phyloP scores from a whole-genome alignment of 2,888 invertebrate species.

The Caenorhabditis imperialis region DNA sequence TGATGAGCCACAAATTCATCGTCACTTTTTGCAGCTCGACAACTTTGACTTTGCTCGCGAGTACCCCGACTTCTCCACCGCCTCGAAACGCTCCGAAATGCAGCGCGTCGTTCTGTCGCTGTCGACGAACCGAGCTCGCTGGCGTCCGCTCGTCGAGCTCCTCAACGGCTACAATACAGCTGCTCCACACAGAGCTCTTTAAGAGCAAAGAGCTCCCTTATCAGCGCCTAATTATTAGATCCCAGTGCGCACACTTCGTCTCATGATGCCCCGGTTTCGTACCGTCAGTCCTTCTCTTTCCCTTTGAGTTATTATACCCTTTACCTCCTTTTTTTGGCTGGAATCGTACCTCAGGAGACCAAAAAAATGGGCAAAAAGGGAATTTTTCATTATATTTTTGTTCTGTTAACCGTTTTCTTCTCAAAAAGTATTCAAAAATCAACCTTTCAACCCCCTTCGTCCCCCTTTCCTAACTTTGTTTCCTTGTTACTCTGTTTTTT shows the following conservation, averaged over 20 bases:
- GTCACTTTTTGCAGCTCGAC: constrained; percentile 54
- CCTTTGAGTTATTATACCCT: neutral
- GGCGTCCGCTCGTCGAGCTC: constrained; percentile 51
- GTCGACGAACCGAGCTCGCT: constrained; percentile 57
- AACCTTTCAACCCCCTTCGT: neutral
- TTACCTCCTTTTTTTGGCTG: constrained; percentile 21
- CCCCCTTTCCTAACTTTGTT: constrained; percentile 11
- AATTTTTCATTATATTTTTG: constrained; percentile 12
- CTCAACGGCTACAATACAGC: constrained; percentile 53
- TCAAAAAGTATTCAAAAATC: constrained; percentile 12
- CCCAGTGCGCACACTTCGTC: constrained; percentile 26
- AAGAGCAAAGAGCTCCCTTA: constrained; percentile 7
- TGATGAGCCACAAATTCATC: neutral
- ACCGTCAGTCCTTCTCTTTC: constrained; percentile 46
- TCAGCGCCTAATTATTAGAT: too few species aligned
- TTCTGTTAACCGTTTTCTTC: constrained; percentile 38
- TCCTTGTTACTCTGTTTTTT: constrained; percentile 30
- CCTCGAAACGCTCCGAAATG: constrained; percentile 63
- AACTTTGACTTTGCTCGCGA: constrained; percentile 65
- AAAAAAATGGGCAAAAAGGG: constrained; percentile 4
- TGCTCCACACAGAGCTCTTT: constrained; percentile 52
- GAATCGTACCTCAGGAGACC: too few species aligned
- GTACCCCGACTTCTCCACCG: constrained; percentile 68
- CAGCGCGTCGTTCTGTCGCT: constrained; percentile 68
- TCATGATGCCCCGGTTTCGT: constrained; percentile 51